Percentiles rank a stretch among this genome's conserved stretches.
phyloP scores from a whole-genome alignment of 2,113 vertebrate genomes.

The Alaudala cheleensis region DNA sequence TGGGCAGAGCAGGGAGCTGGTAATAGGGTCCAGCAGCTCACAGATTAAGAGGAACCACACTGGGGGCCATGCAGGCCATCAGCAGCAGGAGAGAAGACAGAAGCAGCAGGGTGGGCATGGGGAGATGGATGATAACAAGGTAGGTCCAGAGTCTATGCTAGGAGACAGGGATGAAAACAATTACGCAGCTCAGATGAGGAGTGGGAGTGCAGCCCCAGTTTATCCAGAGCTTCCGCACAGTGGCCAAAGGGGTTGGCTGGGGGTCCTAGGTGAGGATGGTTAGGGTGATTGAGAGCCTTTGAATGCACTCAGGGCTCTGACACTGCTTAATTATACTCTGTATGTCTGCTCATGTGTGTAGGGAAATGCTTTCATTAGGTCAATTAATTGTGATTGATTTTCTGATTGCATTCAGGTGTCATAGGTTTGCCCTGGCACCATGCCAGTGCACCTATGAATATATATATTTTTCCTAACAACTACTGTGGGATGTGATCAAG shows the following conservation, averaged over 20 bases:
- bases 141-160: rapidly evolving
- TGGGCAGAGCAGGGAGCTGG: not conserved
- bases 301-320: not conserved
- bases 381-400: not conserved
- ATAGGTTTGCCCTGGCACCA: too few species aligned
- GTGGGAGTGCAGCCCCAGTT: not conserved
- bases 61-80: too few species aligned
- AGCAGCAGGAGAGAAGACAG: not conserved
- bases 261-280: not conserved
- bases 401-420: not conserved
- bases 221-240: not conserved
- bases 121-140: rapidly evolving
- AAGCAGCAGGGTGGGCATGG: not conserved
- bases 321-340: not conserved
- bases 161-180: not conserved
- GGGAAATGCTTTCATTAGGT: not conserved
- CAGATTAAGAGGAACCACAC: rapidly evolving
- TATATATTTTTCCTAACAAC: too few species aligned
- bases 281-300: not conserved
- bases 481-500: too few species aligned
- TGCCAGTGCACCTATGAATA: too few species aligned
- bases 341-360: too few species aligned
- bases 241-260: not conserved
- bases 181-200: not conserved
- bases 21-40: not conserved